Percentiles rank a stretch among this genome's conserved stretches.
phyloP scores from a whole-genome alignment of 2,113 vertebrate species.

The Pedionomus torquatus region DNA sequence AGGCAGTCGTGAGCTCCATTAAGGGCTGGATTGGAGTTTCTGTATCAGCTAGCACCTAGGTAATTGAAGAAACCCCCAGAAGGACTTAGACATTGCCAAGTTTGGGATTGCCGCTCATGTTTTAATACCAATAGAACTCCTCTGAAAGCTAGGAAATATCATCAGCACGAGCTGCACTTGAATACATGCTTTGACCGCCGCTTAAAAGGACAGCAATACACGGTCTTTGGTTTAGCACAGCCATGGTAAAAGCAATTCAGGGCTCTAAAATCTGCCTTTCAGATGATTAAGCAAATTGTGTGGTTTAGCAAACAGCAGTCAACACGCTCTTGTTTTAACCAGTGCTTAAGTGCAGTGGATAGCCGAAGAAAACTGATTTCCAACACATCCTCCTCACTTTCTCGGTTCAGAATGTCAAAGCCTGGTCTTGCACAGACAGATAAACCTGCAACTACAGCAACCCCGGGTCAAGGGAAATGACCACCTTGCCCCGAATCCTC shows the following conservation, averaged over 20 bases:
- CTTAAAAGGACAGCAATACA: neutral
- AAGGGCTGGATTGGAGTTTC: neutral
- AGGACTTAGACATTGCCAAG: neutral
- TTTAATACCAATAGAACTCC: neutral
- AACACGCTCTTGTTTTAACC: neutral
- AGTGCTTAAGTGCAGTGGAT: neutral
- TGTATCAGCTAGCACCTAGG: neutral
- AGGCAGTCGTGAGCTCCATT: neutral
- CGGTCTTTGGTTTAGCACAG: neutral
- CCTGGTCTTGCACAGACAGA: neutral
- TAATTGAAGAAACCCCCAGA: neutral
- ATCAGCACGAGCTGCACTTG: neutral
- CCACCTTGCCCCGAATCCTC: neutral
- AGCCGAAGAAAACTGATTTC: neutral
- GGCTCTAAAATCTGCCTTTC: slow-evolving; percentile 9
- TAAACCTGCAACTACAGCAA: neutral
- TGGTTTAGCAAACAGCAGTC: neutral
- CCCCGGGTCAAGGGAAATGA: neutral
- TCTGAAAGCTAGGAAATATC: slow-evolving; percentile 1
- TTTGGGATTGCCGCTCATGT: neutral
- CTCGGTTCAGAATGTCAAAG: neutral
- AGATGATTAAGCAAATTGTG: neutral
- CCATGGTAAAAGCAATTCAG: neutral
- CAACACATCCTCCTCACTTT: neutral
- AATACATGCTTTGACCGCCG: neutral